Conservation (phyloP, 1,140 invertebrate species). For the Lepidurus couesii region DNA sequence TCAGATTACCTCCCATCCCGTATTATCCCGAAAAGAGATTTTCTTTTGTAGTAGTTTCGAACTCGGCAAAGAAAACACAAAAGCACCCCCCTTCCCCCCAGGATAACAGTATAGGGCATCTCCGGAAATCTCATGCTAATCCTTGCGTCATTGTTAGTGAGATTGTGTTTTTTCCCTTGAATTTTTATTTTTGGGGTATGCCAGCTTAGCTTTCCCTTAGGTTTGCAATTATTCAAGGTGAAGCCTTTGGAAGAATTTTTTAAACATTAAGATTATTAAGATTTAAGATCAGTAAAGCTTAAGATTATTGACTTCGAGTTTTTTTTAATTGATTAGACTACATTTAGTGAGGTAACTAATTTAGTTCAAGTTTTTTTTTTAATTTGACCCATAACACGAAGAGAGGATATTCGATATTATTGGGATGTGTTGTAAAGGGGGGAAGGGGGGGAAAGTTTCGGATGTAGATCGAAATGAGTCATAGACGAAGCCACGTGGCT, state of each 20-base stretch:
- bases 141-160: neutral
- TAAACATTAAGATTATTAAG: too few relatives aligned
- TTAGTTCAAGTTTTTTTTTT: too few relatives aligned
- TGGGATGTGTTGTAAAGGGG: neutral
- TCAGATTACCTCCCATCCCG: neutral
- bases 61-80: neutral
- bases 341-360: too few relatives aligned
- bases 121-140: slow-evolving; percentile 3
- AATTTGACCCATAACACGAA: too few relatives aligned
- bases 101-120: neutral
- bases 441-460: neutral
- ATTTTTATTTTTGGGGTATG: too few relatives aligned
- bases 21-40: neutral
- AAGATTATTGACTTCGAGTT: too few relatives aligned
- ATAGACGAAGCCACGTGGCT: neutral
- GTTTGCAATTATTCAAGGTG: too few relatives aligned
- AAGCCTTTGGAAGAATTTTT: too few relatives aligned
- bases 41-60: neutral
- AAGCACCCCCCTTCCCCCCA: neutral
- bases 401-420: neutral
- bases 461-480: slow-evolving; percentile 5
- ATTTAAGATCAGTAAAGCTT: too few relatives aligned
- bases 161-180: neutral
- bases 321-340: too few relatives aligned
- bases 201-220: too few relatives aligned